Base-by-base conservation (phyloP, 2,888 invertebrate species). In the Rhagium mordax region DNA sequence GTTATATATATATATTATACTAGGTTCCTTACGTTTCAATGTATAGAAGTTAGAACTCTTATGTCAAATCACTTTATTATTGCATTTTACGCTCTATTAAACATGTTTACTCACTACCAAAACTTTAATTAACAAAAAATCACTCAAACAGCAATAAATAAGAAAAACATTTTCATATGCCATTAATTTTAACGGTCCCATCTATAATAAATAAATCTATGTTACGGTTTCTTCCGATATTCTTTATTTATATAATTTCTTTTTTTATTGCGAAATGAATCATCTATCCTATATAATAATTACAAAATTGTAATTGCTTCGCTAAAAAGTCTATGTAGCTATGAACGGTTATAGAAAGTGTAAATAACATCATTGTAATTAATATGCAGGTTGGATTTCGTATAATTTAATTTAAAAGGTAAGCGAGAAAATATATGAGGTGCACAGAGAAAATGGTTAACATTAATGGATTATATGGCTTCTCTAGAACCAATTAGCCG, bases 71-170 rank as follows among this genome's bases (percentile, higher is more conserved):
- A 33, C 29, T 29, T 13, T 0, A 13, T 33, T 41, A 41, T 41
- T 41, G 41, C 41, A 59, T 59, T 59, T 55, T 59, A 29, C 59
- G 29, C 29, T 64, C 49, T 51, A 64, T 27, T 49, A 51, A 51
- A 49, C 16, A 0, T 51, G 15, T 21, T 64, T 49, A 24, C 24
- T 27, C 16, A 62, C 24, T 24, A 62, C 21, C 49, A 27, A 49
- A 64, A 18, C 64, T 27, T 48, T 64, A 64, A 64, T 51, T 64
- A 64, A 64, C 2, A 57, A 57, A n/a, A n/a, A 57, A 27, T 57
- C 3, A 41, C 5, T 51, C 29, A 59, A 16, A n/a, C 16, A 13
- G 15, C 16, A 64, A 49, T 49, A 24, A 21, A 16, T 18, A n/a
- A 49, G 29, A 15, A 21, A 24, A 51, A 27, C 10, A 27, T 24